These are phyloP conservation scores for Urosaurus nigricauda DNA, from an alignment of 2,797 vertebrate species.

Conservation along the genomic window DNA sequence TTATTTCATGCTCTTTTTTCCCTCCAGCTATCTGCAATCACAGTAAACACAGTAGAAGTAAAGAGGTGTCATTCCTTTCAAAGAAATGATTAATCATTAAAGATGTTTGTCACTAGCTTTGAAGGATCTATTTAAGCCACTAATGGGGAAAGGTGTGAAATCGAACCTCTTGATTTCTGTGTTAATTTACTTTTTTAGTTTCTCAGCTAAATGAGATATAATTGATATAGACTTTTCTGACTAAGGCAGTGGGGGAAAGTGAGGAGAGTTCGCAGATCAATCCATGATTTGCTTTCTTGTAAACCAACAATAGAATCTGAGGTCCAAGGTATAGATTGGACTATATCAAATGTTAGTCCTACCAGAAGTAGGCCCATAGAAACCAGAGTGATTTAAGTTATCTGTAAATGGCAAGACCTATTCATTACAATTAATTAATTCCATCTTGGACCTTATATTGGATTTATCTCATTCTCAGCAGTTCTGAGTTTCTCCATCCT, in stretches of 20 bases:
- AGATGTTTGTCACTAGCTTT: slow-evolving; percentile 31
- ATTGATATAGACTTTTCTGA: slow-evolving; percentile 38
- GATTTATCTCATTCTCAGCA: not conserved
- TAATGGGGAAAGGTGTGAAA: slow-evolving; percentile 57
- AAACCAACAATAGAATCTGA: not conserved
- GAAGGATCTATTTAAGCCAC: slow-evolving; percentile 55
- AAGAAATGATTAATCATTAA: slow-evolving; percentile 61
- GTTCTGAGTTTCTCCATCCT: not conserved
- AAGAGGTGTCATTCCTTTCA: slow-evolving; percentile 38
- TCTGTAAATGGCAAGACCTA: not conserved
- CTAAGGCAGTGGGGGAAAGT: slow-evolving; percentile 4
- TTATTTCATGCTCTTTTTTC: too few species aligned
- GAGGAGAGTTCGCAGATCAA: slow-evolving; percentile 37
- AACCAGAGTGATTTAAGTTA: not conserved
- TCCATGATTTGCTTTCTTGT: slow-evolving; percentile 34
- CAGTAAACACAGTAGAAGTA: slow-evolving; percentile 20
- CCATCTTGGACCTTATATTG: not conserved
- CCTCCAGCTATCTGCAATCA: not conserved
- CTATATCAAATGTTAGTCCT: not conserved
- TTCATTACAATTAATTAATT: not conserved
- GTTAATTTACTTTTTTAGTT: slow-evolving; percentile 34
- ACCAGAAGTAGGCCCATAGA: not conserved
- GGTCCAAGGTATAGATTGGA: not conserved
- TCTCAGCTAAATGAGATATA: slow-evolving; percentile 55
- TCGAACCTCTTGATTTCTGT: slow-evolving; percentile 46